Evolutionary conservation across 2,888 invertebrate genomes (phyloP).

Genomic region (Ormyrus rosae): DNA sequence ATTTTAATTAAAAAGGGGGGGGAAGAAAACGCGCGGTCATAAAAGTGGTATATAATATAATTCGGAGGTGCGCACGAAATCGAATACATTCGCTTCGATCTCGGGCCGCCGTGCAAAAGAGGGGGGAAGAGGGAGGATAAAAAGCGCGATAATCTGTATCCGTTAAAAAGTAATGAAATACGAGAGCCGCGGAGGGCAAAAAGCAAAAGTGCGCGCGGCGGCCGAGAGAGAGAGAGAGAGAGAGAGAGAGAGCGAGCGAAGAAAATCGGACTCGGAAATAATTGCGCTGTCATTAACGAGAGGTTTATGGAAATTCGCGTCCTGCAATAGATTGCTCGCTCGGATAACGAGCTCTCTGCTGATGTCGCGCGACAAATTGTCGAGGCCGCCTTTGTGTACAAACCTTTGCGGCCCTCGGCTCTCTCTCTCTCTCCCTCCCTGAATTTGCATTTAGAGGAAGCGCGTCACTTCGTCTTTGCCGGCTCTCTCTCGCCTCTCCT

Average conservation of each 20-base stretch:
- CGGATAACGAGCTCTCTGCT: constrained; percentile 20
- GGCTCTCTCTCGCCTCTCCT: constrained; percentile 21
- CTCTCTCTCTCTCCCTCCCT: background rate
- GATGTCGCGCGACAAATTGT: constrained; percentile 60
- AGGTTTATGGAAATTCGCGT: constrained; percentile 65
- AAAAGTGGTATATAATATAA: too few species aligned
- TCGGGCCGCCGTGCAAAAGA: too few species aligned
- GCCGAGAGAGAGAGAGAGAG: background rate
- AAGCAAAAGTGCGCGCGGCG: background rate
- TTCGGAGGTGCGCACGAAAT: too few species aligned
- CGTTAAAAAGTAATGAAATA: constrained; percentile 8
- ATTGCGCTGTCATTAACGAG: constrained; percentile 66
- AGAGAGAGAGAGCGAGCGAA: constrained; percentile 10
- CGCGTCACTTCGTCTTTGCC: constrained; percentile 26
- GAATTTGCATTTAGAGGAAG: constrained; percentile 66
- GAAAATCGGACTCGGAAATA: constrained; percentile 63
- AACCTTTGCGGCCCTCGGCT: background rate
- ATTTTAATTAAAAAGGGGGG: too few species aligned
- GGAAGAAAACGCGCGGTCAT: too few species aligned
- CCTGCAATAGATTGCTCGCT: constrained; percentile 29
- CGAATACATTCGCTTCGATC: too few species aligned
- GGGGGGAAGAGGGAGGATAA: too few species aligned
- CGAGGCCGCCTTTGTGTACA: constrained; percentile 36
- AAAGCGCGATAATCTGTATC: background rate
- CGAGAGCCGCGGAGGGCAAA: constrained; percentile 7